Percentiles rank a stretch among this genome's conserved stretches.
Evolutionary conservation across 2,888 invertebrate genomes (phyloP).

Genomic region (Tenthredo livida): DNA sequence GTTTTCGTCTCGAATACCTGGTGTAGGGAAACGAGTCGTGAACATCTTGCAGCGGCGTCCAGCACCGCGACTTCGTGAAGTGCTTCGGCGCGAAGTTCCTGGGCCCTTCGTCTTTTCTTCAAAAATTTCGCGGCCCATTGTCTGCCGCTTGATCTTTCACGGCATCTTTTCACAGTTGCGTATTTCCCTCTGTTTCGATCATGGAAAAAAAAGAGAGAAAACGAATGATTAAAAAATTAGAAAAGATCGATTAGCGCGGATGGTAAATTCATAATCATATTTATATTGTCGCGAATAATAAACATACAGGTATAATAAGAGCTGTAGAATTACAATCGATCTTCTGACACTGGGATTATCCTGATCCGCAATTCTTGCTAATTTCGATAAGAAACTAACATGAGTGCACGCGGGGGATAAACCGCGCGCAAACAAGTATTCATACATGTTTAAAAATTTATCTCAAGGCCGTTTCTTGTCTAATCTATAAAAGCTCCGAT

Average conservation of each 20-base stretch:
- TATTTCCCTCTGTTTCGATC: constrained; percentile 93
- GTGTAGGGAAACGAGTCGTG: constrained; percentile 81
- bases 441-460: neutral
- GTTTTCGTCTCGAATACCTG: constrained; percentile 82
- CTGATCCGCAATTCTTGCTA: neutral
- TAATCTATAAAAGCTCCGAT: constrained; percentile 7
- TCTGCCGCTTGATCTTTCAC: constrained; percentile 91
- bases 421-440: neutral
- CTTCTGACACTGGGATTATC: neutral
- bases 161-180: constrained; percentile 95
- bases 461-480: constrained; percentile 40
- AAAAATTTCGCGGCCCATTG: constrained; percentile 98
- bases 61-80: constrained; percentile 81
- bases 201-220: neutral
- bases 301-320: neutral
- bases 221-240: neutral
- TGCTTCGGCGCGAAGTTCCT: constrained; percentile 80
- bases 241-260: neutral
- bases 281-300: neutral
- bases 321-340: neutral
- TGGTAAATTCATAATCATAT: neutral
- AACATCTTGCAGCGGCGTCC: constrained; percentile 79
- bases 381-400: neutral
- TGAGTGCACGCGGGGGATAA: neutral
- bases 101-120: constrained; percentile 92